Base-by-base conservation (phyloP, 2,797 vertebrate species). In the Falco peregrinus region DNA sequence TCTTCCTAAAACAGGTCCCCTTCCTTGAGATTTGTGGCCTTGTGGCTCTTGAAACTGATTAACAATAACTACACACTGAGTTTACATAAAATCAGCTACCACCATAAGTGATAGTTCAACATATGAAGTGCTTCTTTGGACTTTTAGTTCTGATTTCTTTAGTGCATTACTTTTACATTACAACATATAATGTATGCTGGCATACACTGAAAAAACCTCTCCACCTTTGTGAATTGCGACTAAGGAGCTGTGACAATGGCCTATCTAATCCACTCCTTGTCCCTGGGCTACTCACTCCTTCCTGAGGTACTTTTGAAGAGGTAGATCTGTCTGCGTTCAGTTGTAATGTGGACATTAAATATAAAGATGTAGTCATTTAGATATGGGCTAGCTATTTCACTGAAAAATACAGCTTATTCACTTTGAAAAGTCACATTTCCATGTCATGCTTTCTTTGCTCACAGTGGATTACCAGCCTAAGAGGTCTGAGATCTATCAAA, bases 91-190 rank as follows among this genome's bases (percentile, higher is more conserved):
- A 86, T 73, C 53, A 57, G 10, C 35, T 80, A 31, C 11, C 53
- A 28, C 33, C 0, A 0, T 82, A 81, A 64, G 6, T 0, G 2
- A 50, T 11, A 69, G 11, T 37, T 90, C 25, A 89, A 53, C 21
- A 22, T 31, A 43, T 3, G 8, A 89, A 73, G 25, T 41, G 6
- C 20, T 92, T 41, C 33, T 54, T 79, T 79, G 25, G 48, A 56
- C 37, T 86, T 61, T 7, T 16, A 73, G 11, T 64, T 80, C n/a
- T 69, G 37, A 21, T 77, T 80, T 68, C n/a, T 63, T 31, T 31
- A 26, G 20, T 31, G 10, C 17, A 35, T 86, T 81, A 5, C 16
- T 89, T 86, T 78, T 82, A 67, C 22, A 4, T 20, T 75, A 48
- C 13, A 63, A 17, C 2, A 2, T 14, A 21, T 10, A 25, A 8